These are phyloP conservation scores for Eurosta solidaginis DNA, from an alignment of 1,140 invertebrate species.

Conservation along the genomic window DNA sequence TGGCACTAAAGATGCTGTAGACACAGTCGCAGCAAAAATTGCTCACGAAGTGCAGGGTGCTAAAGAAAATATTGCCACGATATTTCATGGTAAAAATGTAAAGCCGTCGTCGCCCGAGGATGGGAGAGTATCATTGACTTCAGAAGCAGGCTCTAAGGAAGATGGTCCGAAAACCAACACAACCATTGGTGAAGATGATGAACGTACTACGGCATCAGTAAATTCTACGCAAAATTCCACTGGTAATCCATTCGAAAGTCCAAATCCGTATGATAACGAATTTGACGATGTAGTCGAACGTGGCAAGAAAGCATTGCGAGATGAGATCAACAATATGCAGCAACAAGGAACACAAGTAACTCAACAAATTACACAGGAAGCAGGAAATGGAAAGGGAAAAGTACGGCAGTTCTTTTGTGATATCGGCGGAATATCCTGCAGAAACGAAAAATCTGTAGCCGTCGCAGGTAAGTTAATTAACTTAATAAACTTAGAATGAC, in stretches of 20 bases:
- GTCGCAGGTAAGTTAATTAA: constrained; percentile 46
- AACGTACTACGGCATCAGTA: constrained; percentile 54
- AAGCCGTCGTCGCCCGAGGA: constrained; percentile 36
- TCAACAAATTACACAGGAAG: neutral
- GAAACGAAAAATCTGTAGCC: constrained; percentile 52
- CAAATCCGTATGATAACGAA: constrained; percentile 42
- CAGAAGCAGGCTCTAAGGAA: constrained; percentile 46
- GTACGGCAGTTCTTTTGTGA: constrained; percentile 48
- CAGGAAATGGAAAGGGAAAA: constrained; percentile 45
- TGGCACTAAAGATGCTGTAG: constrained; percentile 32
- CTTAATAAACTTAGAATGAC: neutral
- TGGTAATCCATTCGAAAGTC: constrained; percentile 41
- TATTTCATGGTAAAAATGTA: constrained; percentile 52
- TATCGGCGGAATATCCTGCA: constrained; percentile 45
- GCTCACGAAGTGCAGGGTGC: constrained; percentile 44
- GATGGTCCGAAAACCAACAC: constrained; percentile 37
- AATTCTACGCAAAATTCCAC: constrained; percentile 53
- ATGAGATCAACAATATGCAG: constrained; percentile 35
- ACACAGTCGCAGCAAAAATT: constrained; percentile 31
- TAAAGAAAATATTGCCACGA: constrained; percentile 50
- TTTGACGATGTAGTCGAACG: constrained; percentile 39
- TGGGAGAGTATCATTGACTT: constrained; percentile 13
- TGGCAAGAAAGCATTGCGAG: constrained; percentile 52
- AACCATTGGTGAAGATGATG: constrained; percentile 47
- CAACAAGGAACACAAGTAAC: constrained; percentile 10